phyloP scores from a whole-genome alignment of 2,888 invertebrate species.

The Seira sanloemensis region DNA sequence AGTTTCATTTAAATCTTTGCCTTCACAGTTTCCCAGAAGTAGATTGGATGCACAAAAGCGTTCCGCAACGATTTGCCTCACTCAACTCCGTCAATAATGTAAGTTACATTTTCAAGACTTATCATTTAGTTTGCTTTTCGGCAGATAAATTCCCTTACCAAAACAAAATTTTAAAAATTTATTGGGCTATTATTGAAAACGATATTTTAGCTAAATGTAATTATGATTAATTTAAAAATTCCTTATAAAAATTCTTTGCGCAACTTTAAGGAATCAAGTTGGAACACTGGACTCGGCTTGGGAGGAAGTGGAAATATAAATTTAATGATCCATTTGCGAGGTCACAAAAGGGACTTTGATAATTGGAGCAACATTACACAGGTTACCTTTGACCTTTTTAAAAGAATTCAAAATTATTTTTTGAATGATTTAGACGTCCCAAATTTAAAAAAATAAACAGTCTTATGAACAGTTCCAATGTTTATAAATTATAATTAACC shows the following conservation, averaged over 20 bases:
- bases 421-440: too few species aligned
- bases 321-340: constrained; percentile 52
- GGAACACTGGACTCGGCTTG: constrained; percentile 42
- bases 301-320: constrained; percentile 52
- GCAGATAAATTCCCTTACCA: background rate
- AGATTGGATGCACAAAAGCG: constrained; percentile 60
- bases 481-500: too few species aligned
- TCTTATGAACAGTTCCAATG: too few species aligned
- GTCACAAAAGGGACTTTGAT: constrained; percentile 51
- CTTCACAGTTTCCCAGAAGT: constrained; percentile 47
- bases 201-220: background rate
- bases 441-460: too few species aligned
- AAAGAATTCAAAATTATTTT: too few species aligned
- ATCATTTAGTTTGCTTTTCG: background rate
- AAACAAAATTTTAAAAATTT: background rate
- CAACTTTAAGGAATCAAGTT: constrained; percentile 41
- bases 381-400: too few species aligned
- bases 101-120: background rate
- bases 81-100: constrained; percentile 58
- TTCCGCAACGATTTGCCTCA: constrained; percentile 51
- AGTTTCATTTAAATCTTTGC: background rate
- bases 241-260: too few species aligned
- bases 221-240: background rate
- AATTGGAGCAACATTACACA: constrained; percentile 53
- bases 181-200: background rate